A percentile compares a stretch with the other conserved stretches of the same genome.
Evolutionary conservation across 1,140 invertebrate genomes (phyloP).

Genomic region (Eufriesea mexicana): DNA sequence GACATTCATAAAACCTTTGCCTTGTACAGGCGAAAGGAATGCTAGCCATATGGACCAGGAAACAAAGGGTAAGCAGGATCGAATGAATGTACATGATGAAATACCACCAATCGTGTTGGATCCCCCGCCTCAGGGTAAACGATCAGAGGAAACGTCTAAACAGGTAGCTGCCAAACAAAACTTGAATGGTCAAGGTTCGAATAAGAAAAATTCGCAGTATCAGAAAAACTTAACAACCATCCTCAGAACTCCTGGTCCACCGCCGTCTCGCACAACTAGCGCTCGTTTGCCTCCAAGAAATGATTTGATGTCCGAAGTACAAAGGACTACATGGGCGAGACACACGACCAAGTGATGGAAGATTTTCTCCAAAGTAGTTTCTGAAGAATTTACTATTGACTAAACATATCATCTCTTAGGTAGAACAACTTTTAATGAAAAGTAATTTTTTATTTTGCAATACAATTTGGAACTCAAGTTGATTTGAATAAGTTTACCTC

Average conservation of each 20-base stretch:
- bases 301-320: slow-evolving; percentile 91
- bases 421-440: slow-evolving; percentile 1
- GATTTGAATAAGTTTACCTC: not conserved
- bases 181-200: slow-evolving; percentile 6
- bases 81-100: slow-evolving; percentile 63
- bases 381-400: not conserved
- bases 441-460: not conserved
- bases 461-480: not conserved
- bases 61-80: slow-evolving; percentile 52
- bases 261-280: slow-evolving; percentile 91
- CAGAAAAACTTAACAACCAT: slow-evolving; percentile 70
- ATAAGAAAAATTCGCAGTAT: slow-evolving; percentile 30
- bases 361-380: not conserved
- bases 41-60: slow-evolving; percentile 16
- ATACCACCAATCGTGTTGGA: slow-evolving; percentile 77
- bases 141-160: slow-evolving; percentile 27
- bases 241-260: slow-evolving; percentile 75
- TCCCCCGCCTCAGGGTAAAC: slow-evolving; percentile 74
- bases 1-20: slow-evolving; percentile 86
- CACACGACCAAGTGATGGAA: slow-evolving; percentile 92
- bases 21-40: slow-evolving; percentile 74
- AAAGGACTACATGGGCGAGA: slow-evolving; percentile 90
- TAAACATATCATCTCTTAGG: slow-evolving; percentile 26
- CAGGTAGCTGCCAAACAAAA: slow-evolving; percentile 28
- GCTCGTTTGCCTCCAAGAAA: slow-evolving; percentile 92